Evolutionary conservation across 2,113 vertebrate genomes (phyloP).

Genomic region (Hyperoodon ampullatus): DNA sequence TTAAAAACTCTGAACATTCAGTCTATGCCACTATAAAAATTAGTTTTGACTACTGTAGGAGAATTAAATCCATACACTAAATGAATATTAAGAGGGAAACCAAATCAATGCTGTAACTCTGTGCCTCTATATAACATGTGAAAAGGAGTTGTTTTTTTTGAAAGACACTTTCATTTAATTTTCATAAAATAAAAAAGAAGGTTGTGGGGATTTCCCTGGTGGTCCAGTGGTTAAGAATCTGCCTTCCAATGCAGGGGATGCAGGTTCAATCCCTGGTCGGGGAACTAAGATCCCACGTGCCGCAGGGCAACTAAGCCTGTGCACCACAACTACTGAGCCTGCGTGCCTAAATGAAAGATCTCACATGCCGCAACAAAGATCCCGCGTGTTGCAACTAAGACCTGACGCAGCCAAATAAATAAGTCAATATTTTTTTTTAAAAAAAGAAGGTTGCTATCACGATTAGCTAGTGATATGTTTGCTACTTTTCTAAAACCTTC

Average conservation of each 20-base stretch:
- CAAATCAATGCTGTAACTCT: background rate
- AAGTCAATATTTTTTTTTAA: background rate
- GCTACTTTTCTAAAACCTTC: background rate
- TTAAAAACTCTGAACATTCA: constrained; percentile 1
- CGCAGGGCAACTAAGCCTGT: no score
- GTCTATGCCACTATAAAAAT: background rate
- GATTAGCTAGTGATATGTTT: background rate
- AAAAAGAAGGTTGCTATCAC: background rate
- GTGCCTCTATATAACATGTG: background rate
- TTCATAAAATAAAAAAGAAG: constrained; percentile 33
- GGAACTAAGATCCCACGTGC: no score
- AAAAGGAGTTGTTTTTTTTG: background rate
- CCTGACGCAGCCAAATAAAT: no score
- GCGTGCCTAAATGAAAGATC: no score
- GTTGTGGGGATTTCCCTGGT: background rate
- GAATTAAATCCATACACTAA: constrained; percentile 26
- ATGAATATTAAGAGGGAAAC: background rate
- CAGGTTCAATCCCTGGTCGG: no score
- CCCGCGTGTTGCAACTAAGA: no score
- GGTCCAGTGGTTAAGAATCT: no score
- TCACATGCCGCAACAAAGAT: no score
- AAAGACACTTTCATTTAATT: constrained; percentile 16
- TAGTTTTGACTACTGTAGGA: background rate
- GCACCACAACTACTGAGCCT: no score
- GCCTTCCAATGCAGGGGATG: no score